Conservation (phyloP, 1,140 invertebrate genomes). For the Campodea augens region DNA sequence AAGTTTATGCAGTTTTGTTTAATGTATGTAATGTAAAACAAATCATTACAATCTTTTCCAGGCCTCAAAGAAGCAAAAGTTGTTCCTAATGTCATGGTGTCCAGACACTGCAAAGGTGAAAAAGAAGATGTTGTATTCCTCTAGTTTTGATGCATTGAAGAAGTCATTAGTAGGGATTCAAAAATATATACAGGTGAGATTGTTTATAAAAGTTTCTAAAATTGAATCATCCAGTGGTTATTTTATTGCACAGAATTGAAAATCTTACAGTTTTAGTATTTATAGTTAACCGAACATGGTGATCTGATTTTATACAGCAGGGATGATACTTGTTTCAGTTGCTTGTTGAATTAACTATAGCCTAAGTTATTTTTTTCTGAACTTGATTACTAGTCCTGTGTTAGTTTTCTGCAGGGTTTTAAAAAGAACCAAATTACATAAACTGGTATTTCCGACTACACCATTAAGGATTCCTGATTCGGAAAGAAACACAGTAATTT, state of each 20-base stretch:
- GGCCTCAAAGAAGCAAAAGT: slow-evolving; percentile 83
- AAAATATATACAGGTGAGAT: slow-evolving; percentile 72
- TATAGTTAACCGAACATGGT: neutral
- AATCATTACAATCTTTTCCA: slow-evolving; percentile 15
- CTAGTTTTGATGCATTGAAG: slow-evolving; percentile 89
- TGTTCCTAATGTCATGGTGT: slow-evolving; percentile 93
- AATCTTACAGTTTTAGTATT: neutral
- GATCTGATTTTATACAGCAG: neutral
- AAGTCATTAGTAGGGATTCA: slow-evolving; percentile 87
- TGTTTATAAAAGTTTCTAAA: neutral
- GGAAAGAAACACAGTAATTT: too few relatives aligned
- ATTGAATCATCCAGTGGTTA: neutral
- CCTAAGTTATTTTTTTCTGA: too few relatives aligned
- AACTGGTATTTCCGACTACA: too few relatives aligned
- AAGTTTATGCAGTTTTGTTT: too few relatives aligned
- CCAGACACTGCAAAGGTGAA: slow-evolving; percentile 92
- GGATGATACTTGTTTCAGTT: too few relatives aligned
- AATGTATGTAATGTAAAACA: too few relatives aligned
- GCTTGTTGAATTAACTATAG: too few relatives aligned
- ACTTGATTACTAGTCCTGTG: too few relatives aligned
- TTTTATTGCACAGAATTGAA: neutral
- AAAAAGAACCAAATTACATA: too few relatives aligned
- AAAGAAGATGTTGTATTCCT: slow-evolving; percentile 98
- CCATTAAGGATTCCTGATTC: too few relatives aligned
- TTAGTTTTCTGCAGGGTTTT: too few relatives aligned